phyloP scores from a whole-genome alignment of 2,888 invertebrate genomes.

The Chrysomela aeneicollis region DNA sequence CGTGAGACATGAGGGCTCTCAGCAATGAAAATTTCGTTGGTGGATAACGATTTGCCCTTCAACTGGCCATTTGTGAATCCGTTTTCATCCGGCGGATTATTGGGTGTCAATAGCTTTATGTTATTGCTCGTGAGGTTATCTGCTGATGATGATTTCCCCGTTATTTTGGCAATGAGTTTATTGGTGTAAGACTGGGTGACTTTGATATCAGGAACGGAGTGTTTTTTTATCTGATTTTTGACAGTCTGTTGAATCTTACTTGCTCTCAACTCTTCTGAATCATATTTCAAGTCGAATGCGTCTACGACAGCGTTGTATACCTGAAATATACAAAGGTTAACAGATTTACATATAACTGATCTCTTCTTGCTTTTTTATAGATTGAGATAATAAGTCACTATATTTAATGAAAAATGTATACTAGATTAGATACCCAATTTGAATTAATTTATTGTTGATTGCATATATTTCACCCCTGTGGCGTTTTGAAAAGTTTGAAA shows the following conservation, averaged over 20 bases:
- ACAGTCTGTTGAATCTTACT: slow-evolving; percentile 63
- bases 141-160: slow-evolving; percentile 63
- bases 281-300: slow-evolving; percentile 62
- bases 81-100: slow-evolving; percentile 30
- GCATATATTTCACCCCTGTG: too few species aligned
- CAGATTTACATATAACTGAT: too few species aligned
- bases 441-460: too few species aligned
- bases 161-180: slow-evolving; percentile 63
- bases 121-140: slow-evolving; percentile 60
- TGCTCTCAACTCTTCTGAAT: slow-evolving; percentile 51
- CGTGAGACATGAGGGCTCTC: slow-evolving; percentile 51
- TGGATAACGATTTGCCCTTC: slow-evolving; percentile 61
- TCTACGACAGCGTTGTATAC: slow-evolving; percentile 64
- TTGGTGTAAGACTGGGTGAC: slow-evolving; percentile 61
- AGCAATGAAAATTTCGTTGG: slow-evolving; percentile 61
- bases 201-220: slow-evolving; percentile 56
- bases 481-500: too few species aligned
- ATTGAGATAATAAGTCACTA: too few species aligned
- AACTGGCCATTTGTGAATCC: slow-evolving; percentile 40
- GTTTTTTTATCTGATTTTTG: slow-evolving; percentile 57
- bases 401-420: too few species aligned
- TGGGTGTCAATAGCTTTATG: slow-evolving; percentile 39
- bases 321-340: slow-evolving; percentile 40
- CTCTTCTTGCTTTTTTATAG: too few species aligned
- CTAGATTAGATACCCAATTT: too few species aligned